Evolutionary conservation across 2,113 vertebrate genomes (phyloP).

Genomic region (Sterrhoptilus dennistouni): DNA sequence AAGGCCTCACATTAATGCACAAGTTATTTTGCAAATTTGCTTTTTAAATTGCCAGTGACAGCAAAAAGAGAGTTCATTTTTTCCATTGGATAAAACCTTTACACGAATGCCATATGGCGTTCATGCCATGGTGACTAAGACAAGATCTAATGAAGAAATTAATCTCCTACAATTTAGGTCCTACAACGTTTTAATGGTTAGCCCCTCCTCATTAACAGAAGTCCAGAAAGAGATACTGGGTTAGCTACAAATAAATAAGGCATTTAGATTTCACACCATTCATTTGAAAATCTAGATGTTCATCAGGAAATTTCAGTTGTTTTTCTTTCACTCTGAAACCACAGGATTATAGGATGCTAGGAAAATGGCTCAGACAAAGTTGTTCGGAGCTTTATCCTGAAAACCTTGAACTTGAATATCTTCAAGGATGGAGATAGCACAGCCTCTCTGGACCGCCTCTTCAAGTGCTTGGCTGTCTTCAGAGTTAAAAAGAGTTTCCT

Average conservation of each 20-base stretch:
- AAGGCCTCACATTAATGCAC: not conserved
- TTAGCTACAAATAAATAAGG: not conserved
- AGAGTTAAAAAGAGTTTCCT: not conserved
- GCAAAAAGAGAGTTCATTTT: not conserved
- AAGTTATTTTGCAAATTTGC: not conserved
- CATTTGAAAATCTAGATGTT: not conserved
- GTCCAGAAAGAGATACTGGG: not conserved
- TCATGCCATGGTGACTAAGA: not conserved
- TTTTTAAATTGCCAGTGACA: slow-evolving; percentile 16
- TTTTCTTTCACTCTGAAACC: not conserved
- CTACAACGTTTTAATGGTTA: not conserved
- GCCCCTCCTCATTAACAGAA: not conserved
- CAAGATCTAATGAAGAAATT: not conserved
- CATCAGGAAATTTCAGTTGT: not conserved
- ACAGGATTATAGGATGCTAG: not conserved
- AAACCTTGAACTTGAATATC: not conserved
- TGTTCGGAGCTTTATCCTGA: not conserved
- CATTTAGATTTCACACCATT: not conserved
- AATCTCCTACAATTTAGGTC: not conserved
- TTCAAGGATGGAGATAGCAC: not conserved
- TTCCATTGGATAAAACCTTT: not conserved
- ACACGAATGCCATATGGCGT: not conserved
- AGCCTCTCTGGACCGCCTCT: not conserved
- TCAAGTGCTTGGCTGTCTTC: not conserved
- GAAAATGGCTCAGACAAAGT: not conserved